phyloP scores from a whole-genome alignment of 2,113 vertebrate genomes.

The Sitta europaea region DNA sequence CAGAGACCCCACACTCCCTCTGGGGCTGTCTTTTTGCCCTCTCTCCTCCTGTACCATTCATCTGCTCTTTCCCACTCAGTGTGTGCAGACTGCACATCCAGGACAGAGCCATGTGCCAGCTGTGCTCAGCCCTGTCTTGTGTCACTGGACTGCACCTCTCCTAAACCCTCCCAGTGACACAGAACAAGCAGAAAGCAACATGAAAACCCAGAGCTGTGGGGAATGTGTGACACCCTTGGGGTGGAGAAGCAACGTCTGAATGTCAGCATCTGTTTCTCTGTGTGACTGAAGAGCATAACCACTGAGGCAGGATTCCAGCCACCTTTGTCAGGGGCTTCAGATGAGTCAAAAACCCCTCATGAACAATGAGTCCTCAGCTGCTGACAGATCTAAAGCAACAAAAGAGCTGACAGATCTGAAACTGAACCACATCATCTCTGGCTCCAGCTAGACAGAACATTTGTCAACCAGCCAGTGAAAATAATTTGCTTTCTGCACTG shows the following conservation, averaged over 20 bases:
- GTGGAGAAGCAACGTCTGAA: not conserved
- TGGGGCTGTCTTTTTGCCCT: not conserved
- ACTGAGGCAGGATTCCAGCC: constrained; percentile 27
- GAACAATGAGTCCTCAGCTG: constrained; percentile 48
- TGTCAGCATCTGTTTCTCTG: constrained; percentile 30
- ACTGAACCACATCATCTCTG: constrained; percentile 24
- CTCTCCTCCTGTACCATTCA: not conserved
- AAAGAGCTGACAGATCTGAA: constrained; percentile 59
- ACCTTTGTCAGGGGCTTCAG: constrained; percentile 44
- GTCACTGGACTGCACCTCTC: not conserved
- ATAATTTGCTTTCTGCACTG: constrained; percentile 30
- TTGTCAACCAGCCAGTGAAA: constrained; percentile 29
- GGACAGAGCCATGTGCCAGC: not conserved
- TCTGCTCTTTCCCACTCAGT: not conserved
- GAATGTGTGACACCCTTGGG: not conserved
- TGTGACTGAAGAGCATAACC: constrained; percentile 5
- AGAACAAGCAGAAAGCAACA: not conserved
- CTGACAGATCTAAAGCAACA: constrained; percentile 56
- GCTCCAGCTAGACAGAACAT: constrained; percentile 34
- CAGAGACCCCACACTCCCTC: not conserved
- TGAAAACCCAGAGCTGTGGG: not conserved
- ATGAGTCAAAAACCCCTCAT: constrained; percentile 42
- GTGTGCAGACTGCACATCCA: not conserved
- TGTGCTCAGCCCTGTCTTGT: accelerated
- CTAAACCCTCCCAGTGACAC: not conserved